Evolutionary conservation across 2,888 invertebrate species (phyloP), one percentile per base, ranked within the genome.

Genomic region (Arrhopalites spinosus): DNA sequence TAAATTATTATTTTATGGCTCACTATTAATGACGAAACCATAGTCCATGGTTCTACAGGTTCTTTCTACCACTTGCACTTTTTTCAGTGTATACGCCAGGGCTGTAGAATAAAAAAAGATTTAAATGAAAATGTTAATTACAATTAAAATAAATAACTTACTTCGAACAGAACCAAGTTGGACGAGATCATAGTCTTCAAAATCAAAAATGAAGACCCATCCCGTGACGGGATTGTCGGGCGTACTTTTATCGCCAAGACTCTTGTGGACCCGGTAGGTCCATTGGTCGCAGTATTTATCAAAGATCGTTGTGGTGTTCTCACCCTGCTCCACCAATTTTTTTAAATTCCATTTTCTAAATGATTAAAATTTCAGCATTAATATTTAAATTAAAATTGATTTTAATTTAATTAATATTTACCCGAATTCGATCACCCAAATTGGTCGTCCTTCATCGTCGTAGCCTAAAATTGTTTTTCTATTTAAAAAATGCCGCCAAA

Each of bases 121-220:
- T n/a, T n/a, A 11, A 29, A 29, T 64, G 25, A 64, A 27, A 25
- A 11, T 29, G n/a, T 43, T 36, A 13, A 45, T n/a, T n/a, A n/a
- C n/a, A n/a, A n/a, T n/a, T n/a, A n/a, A n/a, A 20, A 66, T 25
- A 29, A 30, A 11, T 17, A 29, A 29, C 27, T 70, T 56, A 70
- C 70, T 61, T 61, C 20, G 36, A 29, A 56, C 20, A 23, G 71
- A 71, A 1, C 27, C 13, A 1, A 71, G 61, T 61, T 71, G 71
- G 2, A 5, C n/a, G 5, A 56, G 20, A 17, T 36, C 30, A 36
- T 59, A 71, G 11, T 71, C 56, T 36, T 71, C 71, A 56, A 71
- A 59, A 53, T 71, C 71, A 25, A 71, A 71, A 5, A 71, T 71
- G 71, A 27, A 61, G 11, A 59, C 71, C 71, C 71, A 71, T 15